These are phyloP conservation scores for Octodonta nipae DNA, from an alignment of 2,888 invertebrate genomes.

Conservation along the genomic window DNA sequence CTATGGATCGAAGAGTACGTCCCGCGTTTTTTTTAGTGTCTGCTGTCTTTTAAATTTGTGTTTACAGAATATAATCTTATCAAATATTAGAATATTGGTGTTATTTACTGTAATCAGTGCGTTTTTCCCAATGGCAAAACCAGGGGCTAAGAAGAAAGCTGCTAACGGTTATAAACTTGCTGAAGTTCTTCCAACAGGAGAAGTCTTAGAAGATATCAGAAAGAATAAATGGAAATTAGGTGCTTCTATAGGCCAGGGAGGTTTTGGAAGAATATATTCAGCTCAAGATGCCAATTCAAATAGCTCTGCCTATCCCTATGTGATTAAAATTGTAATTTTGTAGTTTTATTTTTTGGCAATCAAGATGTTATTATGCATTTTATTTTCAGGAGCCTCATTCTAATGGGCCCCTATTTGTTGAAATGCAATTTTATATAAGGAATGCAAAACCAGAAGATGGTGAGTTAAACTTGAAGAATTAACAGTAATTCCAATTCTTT, in stretches of 20 bases:
- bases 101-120: too few relatives aligned
- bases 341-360: not conserved
- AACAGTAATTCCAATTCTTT: too few relatives aligned
- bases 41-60: too few relatives aligned
- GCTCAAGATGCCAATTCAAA: constrained; percentile 49
- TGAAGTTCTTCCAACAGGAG: too few relatives aligned
- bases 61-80: too few relatives aligned
- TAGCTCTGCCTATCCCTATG: constrained; percentile 46
- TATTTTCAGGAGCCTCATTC: constrained; percentile 65
- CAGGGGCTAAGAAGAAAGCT: too few relatives aligned
- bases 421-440: constrained; percentile 79
- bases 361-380: not conserved
- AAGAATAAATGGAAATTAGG: constrained; percentile 80
- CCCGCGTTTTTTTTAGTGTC: too few relatives aligned
- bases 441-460: constrained; percentile 59
- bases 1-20: too few relatives aligned
- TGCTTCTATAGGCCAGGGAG: constrained; percentile 76
- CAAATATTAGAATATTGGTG: too few relatives aligned
- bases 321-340: constrained; percentile 64
- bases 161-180: too few relatives aligned
- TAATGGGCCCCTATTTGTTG: constrained; percentile 89
- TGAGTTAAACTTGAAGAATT: constrained; percentile 27
- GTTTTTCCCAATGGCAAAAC: too few relatives aligned
- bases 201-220: constrained; percentile 58
- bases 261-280: constrained; percentile 87